Conservation (phyloP, 2,113 vertebrate genomes). For the Datnioides undecimradiatus region DNA sequence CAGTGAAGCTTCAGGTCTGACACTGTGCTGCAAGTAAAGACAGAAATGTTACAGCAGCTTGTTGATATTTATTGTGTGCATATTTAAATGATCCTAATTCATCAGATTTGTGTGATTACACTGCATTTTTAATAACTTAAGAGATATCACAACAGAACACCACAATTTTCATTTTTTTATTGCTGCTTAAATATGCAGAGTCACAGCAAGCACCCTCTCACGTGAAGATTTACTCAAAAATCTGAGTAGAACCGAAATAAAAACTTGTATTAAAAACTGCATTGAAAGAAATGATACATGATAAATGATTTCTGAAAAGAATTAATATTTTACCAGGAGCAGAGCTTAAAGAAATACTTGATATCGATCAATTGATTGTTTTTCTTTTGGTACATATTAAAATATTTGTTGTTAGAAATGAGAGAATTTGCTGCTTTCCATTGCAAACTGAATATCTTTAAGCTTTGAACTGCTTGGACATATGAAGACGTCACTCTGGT, state of each 20-base stretch:
- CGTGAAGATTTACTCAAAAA: neutral
- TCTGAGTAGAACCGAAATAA: neutral
- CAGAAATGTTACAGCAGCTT: constrained; percentile 40
- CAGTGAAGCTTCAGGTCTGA: constrained; percentile 58
- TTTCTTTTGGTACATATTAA: too few species aligned
- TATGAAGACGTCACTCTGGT: neutral
- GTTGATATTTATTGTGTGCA: constrained; percentile 29
- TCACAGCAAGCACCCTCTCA: neutral
- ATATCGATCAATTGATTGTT: too few species aligned
- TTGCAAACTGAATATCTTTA: neutral
- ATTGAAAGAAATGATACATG: neutral
- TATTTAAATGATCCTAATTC: neutral
- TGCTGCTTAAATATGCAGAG: neutral
- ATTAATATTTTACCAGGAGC: neutral
- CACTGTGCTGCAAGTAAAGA: constrained; percentile 40
- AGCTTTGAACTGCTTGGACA: neutral
- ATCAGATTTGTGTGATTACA: neutral
- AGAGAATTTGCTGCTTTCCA: neutral
- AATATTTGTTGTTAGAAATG: too few species aligned
- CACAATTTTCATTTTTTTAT: neutral
- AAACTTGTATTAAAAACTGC: neutral
- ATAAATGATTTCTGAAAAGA: neutral
- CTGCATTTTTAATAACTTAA: neutral
- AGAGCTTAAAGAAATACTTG: neutral
- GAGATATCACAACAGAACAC: neutral